Evolutionary conservation across 2,888 invertebrate genomes (phyloP), one percentile per base, ranked within the genome.

Genomic region (Ectemnius continuus): DNA sequence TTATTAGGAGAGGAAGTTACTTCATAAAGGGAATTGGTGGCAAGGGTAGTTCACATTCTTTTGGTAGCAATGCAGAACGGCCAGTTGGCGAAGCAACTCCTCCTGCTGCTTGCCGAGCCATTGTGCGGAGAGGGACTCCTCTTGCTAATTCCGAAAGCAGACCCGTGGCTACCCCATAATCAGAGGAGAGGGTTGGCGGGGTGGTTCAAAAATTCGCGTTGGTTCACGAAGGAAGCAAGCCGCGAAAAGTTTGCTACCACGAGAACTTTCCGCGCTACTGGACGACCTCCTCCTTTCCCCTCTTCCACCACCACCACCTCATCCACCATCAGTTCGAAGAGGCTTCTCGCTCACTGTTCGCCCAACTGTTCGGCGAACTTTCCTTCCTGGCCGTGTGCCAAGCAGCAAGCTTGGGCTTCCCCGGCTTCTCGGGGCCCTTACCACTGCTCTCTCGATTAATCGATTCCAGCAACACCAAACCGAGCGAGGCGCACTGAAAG

Each of bases 401-500:
- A 63, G 6, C 48, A 46, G 56, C 56, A 18, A 18, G 18, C 18
- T 47, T 56, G 18, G 16, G 47, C 52, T n/a, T 45, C 46, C 11
- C 16, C 14, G 52, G 57, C 20, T 46, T 36, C 57, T 36, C 52
- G 8, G 23, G 57, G 56, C 80, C 68, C 65, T 70, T 78, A 73
- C 70, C 61, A 23, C 26, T 28, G 14, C 48, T 61, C 20, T 67
- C 67, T 74, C 78, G 82, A 82, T 82, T 82, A 79, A 82, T 80
- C 80, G 82, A 80, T 76, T 59, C 62, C 65, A 57, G 45, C 36
- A 23, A 14, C 63, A 23, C 26, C 13, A 65, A 57, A 52, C 56
- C 20, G 68, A 60, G 58, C 20, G 20, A 20, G 36, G 59, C 14
- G n/a, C 52, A 52, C 16, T 5, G 14, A 4, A 14, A 52, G 16